A percentile compares a stretch with the other conserved stretches of the same genome.
phyloP scores from a whole-genome alignment of 2,888 invertebrate genomes.

The Magallana nippona region DNA sequence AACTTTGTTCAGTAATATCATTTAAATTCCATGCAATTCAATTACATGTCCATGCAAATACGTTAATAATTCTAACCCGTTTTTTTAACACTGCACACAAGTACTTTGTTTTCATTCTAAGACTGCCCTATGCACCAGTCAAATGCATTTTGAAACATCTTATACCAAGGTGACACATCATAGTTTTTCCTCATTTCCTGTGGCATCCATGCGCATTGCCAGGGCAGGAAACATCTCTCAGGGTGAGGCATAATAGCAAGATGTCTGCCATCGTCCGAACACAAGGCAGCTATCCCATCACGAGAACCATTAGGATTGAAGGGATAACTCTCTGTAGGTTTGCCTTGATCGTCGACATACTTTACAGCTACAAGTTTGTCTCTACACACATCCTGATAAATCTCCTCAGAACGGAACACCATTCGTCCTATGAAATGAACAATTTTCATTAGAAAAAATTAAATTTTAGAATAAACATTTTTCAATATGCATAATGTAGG shows the following conservation, averaged over 20 bases:
- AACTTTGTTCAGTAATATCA: no score
- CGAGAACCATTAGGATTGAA: slow-evolving; percentile 88
- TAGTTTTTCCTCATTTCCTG: slow-evolving; percentile 65
- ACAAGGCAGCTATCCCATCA: slow-evolving; percentile 93
- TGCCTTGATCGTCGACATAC: slow-evolving; percentile 90
- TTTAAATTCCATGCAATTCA: no score
- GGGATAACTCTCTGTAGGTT: slow-evolving; percentile 86
- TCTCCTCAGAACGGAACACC: slow-evolving; percentile 80
- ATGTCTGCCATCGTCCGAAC: slow-evolving; percentile 94
- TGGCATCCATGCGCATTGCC: slow-evolving; percentile 87
- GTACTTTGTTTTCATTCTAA: background rate
- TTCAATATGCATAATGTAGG: background rate
- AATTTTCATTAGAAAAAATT: slow-evolving; percentile 14
- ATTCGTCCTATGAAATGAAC: slow-evolving; percentile 77
- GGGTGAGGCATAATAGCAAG: slow-evolving; percentile 99
- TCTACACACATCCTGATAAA: slow-evolving; percentile 72
- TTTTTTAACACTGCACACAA: no score
- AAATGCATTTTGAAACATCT: slow-evolving; percentile 93
- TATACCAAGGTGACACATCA: slow-evolving; percentile 91
- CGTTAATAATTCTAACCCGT: no score
- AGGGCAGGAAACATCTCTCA: slow-evolving; percentile 92
- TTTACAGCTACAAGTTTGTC: slow-evolving; percentile 88
- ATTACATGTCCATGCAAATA: no score
- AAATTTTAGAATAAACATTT: background rate
- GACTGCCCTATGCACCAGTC: slow-evolving; percentile 75